Base-by-base conservation (phyloP, 2,797 vertebrate genomes). In the Centroberyx gerrardi region DNA sequence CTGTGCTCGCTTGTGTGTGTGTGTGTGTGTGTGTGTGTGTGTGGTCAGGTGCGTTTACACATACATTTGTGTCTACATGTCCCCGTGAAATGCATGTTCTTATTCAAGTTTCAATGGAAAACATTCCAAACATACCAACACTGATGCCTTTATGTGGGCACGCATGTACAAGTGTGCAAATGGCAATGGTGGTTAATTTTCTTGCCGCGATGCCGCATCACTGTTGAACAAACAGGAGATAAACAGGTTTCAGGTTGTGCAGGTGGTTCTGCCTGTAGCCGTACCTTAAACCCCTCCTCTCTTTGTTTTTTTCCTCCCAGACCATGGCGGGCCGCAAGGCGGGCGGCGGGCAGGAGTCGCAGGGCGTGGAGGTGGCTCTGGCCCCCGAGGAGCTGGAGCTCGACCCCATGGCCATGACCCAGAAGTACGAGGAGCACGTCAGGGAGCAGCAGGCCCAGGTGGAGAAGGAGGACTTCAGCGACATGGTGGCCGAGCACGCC, bases 401-500 rank as follows among this genome's bases (percentile, higher is more conserved):
- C 22, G 97, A 99, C 81, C 97, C 97, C 8, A 97, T 97, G 92
- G 97, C 97, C 83, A 98, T 99, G 97, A 99, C 97, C 0, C 97
- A 98, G 91, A 99, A 99, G 89, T 99, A 98, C 12, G 97, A 98
- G 90, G 97, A 97, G 87, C 96, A 97, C 0, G 97, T 99, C 49
- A 74, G 97, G 5, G 97, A 99, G 89, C 97, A 98, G 93, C 97
- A 99, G 93, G 97, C 96, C 2, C 97, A 98, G 93, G 97, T 98
- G 90, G 97, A 98, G 93, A 98, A 98, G 76, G 97, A 98, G 85
- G 97, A 99, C 87, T 99, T 98, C 90, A 99, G 97, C 6, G 97
- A 99, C 94, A 98, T 99, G 97, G 97, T 98, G 94, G 97, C 97
- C 0, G 97, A 99, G 62, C 97, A 99, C 1, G 97, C 97, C 0